Base-by-base conservation (phyloP, 2,888 invertebrate species). In the Fissipunctia ypsillon region DNA sequence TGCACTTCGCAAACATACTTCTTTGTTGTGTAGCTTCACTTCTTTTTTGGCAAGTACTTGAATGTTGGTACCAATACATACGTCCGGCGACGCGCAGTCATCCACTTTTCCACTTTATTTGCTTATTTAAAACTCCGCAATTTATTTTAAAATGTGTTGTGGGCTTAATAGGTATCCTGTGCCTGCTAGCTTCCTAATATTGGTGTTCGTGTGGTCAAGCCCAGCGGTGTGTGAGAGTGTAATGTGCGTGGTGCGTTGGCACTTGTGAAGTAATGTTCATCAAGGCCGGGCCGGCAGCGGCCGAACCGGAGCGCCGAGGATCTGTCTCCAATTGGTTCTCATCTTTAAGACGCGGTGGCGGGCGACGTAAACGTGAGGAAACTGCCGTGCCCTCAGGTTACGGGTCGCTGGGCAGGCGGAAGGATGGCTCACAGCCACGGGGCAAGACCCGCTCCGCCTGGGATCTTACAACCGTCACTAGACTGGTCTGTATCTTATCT, bases 241-340 rank as follows among this genome's bases (percentile, higher is more conserved):
- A 91, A 95, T 95, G 95, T 92, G 93, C 92, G 91, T 88, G 86
- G 93, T 91, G 92, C 89, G 88, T 86, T 90, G 88, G 91, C 91
- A 90, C 88, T 90, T 87, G 92, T 92, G 91, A 91, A 96, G 95
- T 95, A 88, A 96, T 96, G 96, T 96, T 96, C 87, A 96, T 96
- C 93, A 96, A 96, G 89, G 94, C 93, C 87, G 95, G 93, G 89
- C 94, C 95, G 85, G 94, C 91, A 87, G 88, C 94, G 91, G 94
- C 93, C 89, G 95, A 97, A 87, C 96, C 97, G 85, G 97, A 97
- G 91, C 97, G 97, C 87, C 97, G 97, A 83, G 97, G 97, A 87
- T 97, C 97, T 86, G 97, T 98, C 78, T 97, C 97, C 86, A 98
- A 97, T 93, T 98, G 98, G 98, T 98, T 98, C 94, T 98, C 97